A percentile compares a stretch with the other conserved stretches of the same genome.
Conservation (phyloP, 2,888 invertebrate genomes). For the Melangyna quadrimaculata region DNA sequence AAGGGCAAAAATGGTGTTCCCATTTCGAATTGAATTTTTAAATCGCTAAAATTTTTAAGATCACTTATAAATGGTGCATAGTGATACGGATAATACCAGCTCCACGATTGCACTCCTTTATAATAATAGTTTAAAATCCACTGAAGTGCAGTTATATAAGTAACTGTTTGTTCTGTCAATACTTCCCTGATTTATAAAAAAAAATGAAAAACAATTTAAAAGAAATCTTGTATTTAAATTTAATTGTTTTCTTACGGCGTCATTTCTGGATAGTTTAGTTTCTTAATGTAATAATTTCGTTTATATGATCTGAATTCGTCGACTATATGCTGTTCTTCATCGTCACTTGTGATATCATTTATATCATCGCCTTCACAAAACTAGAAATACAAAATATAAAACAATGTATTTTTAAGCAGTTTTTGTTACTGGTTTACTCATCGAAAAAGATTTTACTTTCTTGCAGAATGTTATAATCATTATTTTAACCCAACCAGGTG, state of each 20-base stretch:
- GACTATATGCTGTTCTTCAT: conserved; percentile 83
- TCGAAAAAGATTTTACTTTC: no score
- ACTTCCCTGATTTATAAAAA: conserved; percentile 83
- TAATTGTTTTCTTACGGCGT: conserved; percentile 84
- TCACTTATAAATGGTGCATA: conserved; percentile 98
- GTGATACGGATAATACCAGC: conserved; percentile 98
- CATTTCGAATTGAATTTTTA: conserved; percentile 90
- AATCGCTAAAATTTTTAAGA: conserved; percentile 89
- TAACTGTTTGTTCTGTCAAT: conserved; percentile 90
- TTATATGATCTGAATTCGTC: conserved; percentile 93
- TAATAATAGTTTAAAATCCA: conserved; percentile 99
- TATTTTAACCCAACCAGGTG: no score
- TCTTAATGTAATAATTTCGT: conserved; percentile 94
- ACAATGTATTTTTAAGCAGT: no score
- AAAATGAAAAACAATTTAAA: neutral
- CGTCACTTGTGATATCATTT: conserved; percentile 78
- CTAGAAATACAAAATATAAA: conserved; percentile 63
- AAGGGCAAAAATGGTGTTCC: conserved; percentile 96
- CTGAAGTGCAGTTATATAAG: conserved; percentile 95
- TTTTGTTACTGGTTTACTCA: no score
- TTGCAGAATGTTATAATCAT: no score
- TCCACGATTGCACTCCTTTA: conserved; percentile 98
- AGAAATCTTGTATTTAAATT: neutral
- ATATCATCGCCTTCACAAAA: conserved; percentile 77
- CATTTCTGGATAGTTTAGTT: conserved; percentile 90